Evolutionary conservation across 2,797 vertebrate species (phyloP).

Genomic region (Tokudaia muenninki): DNA sequence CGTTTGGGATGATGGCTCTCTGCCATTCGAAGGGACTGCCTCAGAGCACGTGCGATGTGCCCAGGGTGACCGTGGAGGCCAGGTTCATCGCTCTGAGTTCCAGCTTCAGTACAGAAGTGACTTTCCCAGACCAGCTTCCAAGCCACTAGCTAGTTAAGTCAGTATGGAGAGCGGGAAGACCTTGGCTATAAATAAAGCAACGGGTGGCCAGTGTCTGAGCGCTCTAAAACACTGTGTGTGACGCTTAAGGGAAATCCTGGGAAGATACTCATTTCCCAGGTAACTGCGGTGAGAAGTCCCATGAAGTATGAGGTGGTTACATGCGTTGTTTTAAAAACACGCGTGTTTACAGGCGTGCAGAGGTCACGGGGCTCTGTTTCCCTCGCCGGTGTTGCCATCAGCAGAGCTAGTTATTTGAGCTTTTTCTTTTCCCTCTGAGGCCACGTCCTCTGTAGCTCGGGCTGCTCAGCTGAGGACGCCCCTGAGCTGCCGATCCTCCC

Average conservation of each 20-base stretch:
- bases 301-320: background rate
- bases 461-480: background rate
- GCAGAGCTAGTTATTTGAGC: background rate
- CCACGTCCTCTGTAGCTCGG: background rate
- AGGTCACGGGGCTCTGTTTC: background rate
- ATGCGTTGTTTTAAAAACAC: conserved; percentile 34
- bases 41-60: background rate
- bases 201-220: background rate
- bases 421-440: background rate
- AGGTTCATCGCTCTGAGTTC: background rate
- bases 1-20: background rate
- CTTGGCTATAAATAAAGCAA: background rate
- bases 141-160: background rate
- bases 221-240: background rate
- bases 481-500: background rate
- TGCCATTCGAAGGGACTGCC: background rate
- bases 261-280: background rate
- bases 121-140: background rate
- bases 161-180: background rate
- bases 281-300: background rate
- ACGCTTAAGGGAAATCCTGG: background rate
- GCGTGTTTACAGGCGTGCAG: background rate
- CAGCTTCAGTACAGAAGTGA: background rate
- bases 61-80: background rate
- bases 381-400: background rate